Conservation (phyloP, 2,888 invertebrate genomes). For the Coelinius sp. region DNA sequence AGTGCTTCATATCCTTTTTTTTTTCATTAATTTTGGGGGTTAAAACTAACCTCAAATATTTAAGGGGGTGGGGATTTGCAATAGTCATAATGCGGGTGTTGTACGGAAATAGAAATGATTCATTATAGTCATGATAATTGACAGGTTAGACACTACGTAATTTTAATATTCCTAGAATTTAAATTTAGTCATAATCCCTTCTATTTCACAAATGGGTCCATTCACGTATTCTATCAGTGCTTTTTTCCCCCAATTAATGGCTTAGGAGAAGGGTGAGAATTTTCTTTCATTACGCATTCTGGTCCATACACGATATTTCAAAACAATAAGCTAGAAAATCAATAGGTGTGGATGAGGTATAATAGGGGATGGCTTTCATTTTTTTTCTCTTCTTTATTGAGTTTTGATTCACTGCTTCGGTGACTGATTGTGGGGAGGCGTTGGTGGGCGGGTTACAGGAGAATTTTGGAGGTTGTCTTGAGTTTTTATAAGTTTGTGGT, state of each 20-base stretch:
- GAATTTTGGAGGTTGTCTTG: not conserved
- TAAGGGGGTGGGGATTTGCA: slow-evolving; percentile 41
- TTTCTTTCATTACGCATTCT: not conserved
- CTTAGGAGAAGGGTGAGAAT: not conserved
- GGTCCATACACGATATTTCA: slow-evolving; percentile 49
- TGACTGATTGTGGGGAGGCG: not conserved
- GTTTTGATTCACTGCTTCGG: not conserved
- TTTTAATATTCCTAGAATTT: slow-evolving; percentile 16
- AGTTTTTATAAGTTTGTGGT: not conserved
- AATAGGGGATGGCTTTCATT: slow-evolving; percentile 40
- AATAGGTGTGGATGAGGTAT: slow-evolving; percentile 55
- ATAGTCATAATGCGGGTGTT: slow-evolving; percentile 56
- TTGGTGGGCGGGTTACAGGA: not conserved
- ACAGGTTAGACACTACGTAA: slow-evolving; percentile 37
- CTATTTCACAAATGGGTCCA: not conserved
- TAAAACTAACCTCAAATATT: slow-evolving; percentile 60
- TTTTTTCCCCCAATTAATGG: not conserved
- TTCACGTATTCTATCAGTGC: not conserved
- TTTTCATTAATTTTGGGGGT: not conserved
- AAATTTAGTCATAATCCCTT: not conserved
- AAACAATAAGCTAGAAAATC: slow-evolving; percentile 59
- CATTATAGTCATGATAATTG: slow-evolving; percentile 56
- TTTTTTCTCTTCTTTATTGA: not conserved
- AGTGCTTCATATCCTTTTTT: not conserved
- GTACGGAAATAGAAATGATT: slow-evolving; percentile 67